Evolutionary conservation across 2,113 vertebrate species (phyloP), one percentile per base, ranked within the genome.

Genomic region (Condylura cristata): DNA sequence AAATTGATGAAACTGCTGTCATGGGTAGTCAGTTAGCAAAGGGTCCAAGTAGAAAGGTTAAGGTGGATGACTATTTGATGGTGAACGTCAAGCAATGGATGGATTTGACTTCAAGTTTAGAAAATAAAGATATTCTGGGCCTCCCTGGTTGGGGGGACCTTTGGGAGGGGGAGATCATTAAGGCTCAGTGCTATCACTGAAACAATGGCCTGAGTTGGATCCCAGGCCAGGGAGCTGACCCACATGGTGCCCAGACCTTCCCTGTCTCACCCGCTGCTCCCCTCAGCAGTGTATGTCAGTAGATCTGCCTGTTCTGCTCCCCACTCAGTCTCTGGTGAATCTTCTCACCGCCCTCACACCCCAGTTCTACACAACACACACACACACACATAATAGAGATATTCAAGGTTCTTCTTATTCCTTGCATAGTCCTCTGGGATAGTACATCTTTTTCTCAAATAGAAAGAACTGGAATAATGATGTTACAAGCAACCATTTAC

Each of bases 31-130:
- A 93, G 17, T 12, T 84, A 32, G 5, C 53, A 83, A 17, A 13
- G 16, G 14, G 12, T 83, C 34, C 83, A 75, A 46, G 39, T 4
- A 70, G 85, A 89, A 90, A 63, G 68, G 20, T 24, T 53, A 37
- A 74, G 66, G 32, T 30, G 14, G 22, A 63, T 71, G 68, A 28
- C 83, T 90, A 24, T 66, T 30, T 82, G 22, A 79, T 80, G 44
- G 71, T 24, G 32, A 81, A 80, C 61, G n/a, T 79, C 39, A 91
- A 74, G 20, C n/a, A 86, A 65, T 60, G 6, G 11, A 71, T 26
- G 63, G 41, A 41, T 41, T 78, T 89, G 84, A 70, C 20, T 79
- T 91, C 41, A 94, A 32, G 6, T 24, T 93, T 37, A 51, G 91
- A 81, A 95, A 94, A 58, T 63, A 70, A 26, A 34, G 5, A 24